A percentile compares a stretch with the other conserved stretches of the same genome.
Evolutionary conservation across 1,140 invertebrate species (phyloP).

Genomic region (Drosophila nigromelanica): DNA sequence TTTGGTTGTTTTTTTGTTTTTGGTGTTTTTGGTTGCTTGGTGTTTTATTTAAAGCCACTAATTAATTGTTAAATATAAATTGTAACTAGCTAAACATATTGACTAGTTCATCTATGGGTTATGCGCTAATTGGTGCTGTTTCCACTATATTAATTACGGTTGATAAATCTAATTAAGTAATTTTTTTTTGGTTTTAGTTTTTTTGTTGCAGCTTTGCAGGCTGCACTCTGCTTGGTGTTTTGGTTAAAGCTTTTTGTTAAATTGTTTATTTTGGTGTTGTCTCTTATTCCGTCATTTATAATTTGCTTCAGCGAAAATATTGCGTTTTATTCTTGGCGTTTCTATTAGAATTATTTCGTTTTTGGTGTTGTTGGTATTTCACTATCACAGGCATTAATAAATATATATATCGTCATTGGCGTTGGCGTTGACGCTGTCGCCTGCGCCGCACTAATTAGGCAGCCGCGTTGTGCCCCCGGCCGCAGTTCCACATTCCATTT

Average conservation of each 20-base stretch:
- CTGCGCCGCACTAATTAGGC: slow-evolving; percentile 53
- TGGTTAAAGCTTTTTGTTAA: slow-evolving; percentile 47
- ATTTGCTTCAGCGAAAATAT: slow-evolving; percentile 61
- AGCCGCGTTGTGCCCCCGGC: slow-evolving; percentile 58
- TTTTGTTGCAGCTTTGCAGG: slow-evolving; percentile 5
- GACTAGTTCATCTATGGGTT: slow-evolving; percentile 62
- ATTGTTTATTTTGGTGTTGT: slow-evolving; percentile 37
- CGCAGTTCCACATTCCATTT: slow-evolving; percentile 21
- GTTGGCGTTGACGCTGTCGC: slow-evolving; percentile 40
- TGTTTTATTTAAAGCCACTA: slow-evolving; percentile 80
- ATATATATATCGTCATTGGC: slow-evolving; percentile 51
- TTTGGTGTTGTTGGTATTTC: slow-evolving; percentile 60
- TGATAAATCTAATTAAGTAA: slow-evolving; percentile 4
- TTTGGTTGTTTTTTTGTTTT: slow-evolving; percentile 55
- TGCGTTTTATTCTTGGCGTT: slow-evolving; percentile 62
- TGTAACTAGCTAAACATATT: slow-evolving; percentile 78
- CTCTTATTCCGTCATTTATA: slow-evolving; percentile 31
- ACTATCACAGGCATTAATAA: slow-evolving; percentile 79
- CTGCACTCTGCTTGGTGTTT: slow-evolving; percentile 60
- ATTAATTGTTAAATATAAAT: slow-evolving; percentile 61
- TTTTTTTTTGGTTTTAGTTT: slow-evolving; percentile 18
- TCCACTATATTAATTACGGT: slow-evolving; percentile 52
- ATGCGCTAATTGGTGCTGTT: slow-evolving; percentile 77
- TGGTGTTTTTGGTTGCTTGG: slow-evolving; percentile 60
- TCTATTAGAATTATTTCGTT: slow-evolving; percentile 28